A percentile compares a stretch with the other conserved stretches of the same genome.
These are phyloP conservation scores for Anomalospiza imberbis DNA, from an alignment of 2,797 vertebrate species.

Conservation along the genomic window DNA sequence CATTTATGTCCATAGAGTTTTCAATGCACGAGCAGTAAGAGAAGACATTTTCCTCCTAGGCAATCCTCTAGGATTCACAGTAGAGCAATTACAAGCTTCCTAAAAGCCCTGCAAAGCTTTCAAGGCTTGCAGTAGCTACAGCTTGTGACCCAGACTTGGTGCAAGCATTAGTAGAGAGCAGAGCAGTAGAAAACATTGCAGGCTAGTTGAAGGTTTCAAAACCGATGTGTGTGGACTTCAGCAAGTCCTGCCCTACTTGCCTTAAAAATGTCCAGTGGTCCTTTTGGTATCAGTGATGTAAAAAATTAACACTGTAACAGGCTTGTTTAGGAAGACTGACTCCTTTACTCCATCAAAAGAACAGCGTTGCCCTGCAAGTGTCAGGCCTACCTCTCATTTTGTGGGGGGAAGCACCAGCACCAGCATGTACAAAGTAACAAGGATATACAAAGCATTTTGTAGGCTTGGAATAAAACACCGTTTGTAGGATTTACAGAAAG, in stretches of 20 bases:
- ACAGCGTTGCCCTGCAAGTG: background rate
- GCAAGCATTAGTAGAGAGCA: background rate
- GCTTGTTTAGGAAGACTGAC: background rate
- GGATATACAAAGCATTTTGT: constrained; percentile 30
- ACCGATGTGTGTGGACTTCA: accelerated
- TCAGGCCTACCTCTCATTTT: background rate
- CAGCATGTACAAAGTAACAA: background rate
- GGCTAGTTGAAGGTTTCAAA: background rate
- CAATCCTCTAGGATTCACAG: constrained; percentile 9
- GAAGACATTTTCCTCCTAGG: background rate
- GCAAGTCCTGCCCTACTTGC: background rate
- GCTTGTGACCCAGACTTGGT: background rate
- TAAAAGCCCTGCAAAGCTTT: background rate
- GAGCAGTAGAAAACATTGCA: background rate
- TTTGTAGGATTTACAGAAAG: constrained; percentile 57
- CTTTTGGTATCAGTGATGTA: background rate
- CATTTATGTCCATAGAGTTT: background rate
- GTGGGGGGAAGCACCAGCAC: background rate
- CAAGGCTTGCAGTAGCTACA: background rate
- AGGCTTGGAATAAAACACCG: constrained; percentile 36
- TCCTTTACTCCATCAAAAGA: background rate
- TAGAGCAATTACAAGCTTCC: background rate
- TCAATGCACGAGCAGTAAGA: background rate
- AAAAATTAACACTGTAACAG: background rate
- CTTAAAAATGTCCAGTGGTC: background rate